These are phyloP conservation scores for Acropora tenuis DNA, from an alignment of 64 coral and sea anemone genomes.

Conservation along the genomic window DNA sequence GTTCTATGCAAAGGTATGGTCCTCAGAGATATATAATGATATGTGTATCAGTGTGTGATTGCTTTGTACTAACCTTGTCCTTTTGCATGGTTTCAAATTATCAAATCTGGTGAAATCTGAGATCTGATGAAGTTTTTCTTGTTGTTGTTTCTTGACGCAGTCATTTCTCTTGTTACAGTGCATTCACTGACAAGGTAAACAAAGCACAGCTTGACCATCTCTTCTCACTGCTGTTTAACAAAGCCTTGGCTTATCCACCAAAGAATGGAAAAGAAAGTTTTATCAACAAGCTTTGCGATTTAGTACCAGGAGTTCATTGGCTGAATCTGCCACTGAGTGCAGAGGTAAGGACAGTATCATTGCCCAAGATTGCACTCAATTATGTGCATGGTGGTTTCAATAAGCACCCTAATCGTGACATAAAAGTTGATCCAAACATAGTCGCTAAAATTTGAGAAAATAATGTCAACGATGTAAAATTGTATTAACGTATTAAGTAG, in stretches of 20 bases:
- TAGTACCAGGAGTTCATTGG: conserved; percentile 86
- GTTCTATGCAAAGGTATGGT: conserved; percentile 90
- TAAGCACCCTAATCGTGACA: too few relatives aligned
- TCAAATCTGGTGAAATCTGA: too few relatives aligned
- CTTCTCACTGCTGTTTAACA: conserved; percentile 90
- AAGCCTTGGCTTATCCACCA: conserved; percentile 30
- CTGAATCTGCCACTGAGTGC: conserved; percentile 78
- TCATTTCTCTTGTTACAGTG: conserved; percentile 60
- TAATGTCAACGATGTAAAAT: too few relatives aligned
- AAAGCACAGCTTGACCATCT: conserved; percentile 87
- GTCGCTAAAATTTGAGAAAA: too few relatives aligned
- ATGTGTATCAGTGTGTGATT: too few relatives aligned
- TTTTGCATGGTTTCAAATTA: too few relatives aligned
- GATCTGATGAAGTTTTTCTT: too few relatives aligned
- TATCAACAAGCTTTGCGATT: conserved; percentile 40
- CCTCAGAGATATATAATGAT: not conserved
- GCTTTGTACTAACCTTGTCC: too few relatives aligned
- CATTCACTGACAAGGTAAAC: conserved; percentile 92
- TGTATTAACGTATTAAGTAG: too few relatives aligned
- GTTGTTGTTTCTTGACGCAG: not conserved
- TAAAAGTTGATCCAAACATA: too few relatives aligned
- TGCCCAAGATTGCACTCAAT: too few relatives aligned
- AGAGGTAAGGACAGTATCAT: conserved; percentile 45
- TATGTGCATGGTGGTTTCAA: too few relatives aligned
- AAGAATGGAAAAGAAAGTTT: conserved; percentile 4